Conservation (phyloP, 2,888 invertebrate genomes). For the Epirrhoe alternata region DNA sequence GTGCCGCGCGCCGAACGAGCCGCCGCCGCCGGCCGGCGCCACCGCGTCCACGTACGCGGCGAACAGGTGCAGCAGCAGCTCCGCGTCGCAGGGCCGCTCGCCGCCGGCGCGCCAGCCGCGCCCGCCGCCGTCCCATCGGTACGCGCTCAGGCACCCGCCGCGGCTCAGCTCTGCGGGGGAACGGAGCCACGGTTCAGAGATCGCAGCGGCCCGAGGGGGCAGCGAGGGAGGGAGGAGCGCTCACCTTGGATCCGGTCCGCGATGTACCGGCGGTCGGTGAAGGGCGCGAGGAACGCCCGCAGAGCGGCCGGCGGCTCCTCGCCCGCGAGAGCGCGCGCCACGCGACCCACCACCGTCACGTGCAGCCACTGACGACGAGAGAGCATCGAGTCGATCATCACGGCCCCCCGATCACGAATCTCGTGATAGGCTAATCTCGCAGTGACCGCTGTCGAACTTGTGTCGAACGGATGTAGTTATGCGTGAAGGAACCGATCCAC, state of each 20-base stretch:
- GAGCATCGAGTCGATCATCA: too few relatives aligned
- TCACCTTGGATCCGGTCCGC: slow-evolving; percentile 89
- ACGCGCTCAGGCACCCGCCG: slow-evolving; percentile 95
- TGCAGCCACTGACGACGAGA: slow-evolving; percentile 93
- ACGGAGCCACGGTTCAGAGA: not conserved
- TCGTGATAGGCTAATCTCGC: too few relatives aligned
- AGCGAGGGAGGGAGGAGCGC: not conserved
- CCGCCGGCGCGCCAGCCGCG: slow-evolving; percentile 92
- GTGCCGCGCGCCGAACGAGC: slow-evolving; percentile 56
- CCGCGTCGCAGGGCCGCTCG: slow-evolving; percentile 94
- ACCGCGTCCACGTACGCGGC: slow-evolving; percentile 93
- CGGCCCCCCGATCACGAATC: too few relatives aligned
- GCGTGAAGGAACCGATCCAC: too few relatives aligned
- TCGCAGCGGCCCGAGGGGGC: slow-evolving; percentile 21
- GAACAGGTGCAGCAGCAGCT: slow-evolving; percentile 93
- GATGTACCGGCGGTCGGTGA: slow-evolving; percentile 94
- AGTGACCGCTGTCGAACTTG: too few relatives aligned
- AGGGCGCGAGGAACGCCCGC: slow-evolving; percentile 91
- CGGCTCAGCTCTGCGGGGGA: slow-evolving; percentile 86
- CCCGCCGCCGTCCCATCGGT: slow-evolving; percentile 94
- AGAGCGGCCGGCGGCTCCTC: slow-evolving; percentile 87
- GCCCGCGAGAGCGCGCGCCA: slow-evolving; percentile 90
- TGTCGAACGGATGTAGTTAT: too few relatives aligned
- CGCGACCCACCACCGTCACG: slow-evolving; percentile 90
- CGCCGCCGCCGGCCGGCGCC: slow-evolving; percentile 67